Evolutionary conservation across 2,888 invertebrate species (phyloP).

Genomic region (Mongoloraphidia duomilia): DNA sequence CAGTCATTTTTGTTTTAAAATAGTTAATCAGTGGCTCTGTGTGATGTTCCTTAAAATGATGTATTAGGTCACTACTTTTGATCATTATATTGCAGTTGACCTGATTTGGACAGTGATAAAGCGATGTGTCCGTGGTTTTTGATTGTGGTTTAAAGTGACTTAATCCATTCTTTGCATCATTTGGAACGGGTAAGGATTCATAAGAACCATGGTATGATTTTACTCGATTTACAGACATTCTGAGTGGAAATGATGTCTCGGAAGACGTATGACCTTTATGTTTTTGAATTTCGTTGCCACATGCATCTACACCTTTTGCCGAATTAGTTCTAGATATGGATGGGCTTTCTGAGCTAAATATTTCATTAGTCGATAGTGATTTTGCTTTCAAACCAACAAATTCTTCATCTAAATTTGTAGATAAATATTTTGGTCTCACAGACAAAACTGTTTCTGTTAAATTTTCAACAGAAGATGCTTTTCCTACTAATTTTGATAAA

Average conservation of each 20-base stretch:
- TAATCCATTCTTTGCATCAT: slow-evolving; percentile 7
- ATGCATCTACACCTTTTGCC: slow-evolving; percentile 19
- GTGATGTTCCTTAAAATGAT: slow-evolving; percentile 25
- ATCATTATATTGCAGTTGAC: slow-evolving; percentile 18
- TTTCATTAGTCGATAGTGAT: slow-evolving; percentile 33
- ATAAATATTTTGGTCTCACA: slow-evolving; percentile 12
- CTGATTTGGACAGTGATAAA: slow-evolving; percentile 23
- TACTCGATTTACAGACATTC: slow-evolving; percentile 15
- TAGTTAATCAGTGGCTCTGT: slow-evolving; percentile 26
- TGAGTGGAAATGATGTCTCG: slow-evolving; percentile 13
- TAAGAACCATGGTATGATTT: slow-evolving; percentile 25
- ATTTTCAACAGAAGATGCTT: slow-evolving; percentile 36
- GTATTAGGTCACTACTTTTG: slow-evolving; percentile 18
- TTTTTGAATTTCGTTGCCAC: slow-evolving; percentile 10
- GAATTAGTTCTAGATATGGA: slow-evolving; percentile 15
- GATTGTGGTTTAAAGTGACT: slow-evolving; percentile 4
- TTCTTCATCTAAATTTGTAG: slow-evolving; percentile 14
- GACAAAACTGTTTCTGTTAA: slow-evolving; percentile 22
- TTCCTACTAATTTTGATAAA: slow-evolving; percentile 32
- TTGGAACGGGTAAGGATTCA: slow-evolving; percentile 20
- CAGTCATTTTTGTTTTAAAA: slow-evolving; percentile 21
- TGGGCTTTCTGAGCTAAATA: slow-evolving; percentile 24
- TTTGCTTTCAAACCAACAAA: slow-evolving; percentile 24
- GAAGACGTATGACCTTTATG: slow-evolving; percentile 12
- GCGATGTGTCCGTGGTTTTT: slow-evolving; percentile 10